These are phyloP conservation scores for Bubalus kerabau DNA, from an alignment of 2,113 vertebrate genomes.

Conservation along the genomic window DNA sequence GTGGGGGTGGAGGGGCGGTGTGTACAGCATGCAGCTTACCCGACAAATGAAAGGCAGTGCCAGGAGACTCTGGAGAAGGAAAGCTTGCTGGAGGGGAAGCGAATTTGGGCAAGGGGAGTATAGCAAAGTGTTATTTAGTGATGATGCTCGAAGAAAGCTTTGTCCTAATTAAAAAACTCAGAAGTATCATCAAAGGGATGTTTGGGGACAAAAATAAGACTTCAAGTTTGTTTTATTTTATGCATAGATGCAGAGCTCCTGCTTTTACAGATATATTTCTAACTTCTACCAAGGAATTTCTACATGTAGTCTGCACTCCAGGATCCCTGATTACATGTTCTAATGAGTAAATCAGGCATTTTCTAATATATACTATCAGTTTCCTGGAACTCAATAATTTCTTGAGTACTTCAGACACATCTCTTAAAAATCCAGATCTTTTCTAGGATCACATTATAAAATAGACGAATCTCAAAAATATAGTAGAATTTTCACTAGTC, in stretches of 20 bases:
- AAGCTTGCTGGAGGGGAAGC: neutral
- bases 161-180: neutral
- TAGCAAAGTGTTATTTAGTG: neutral
- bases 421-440: neutral
- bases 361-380: neutral
- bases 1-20: fast-evolving
- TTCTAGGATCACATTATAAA: neutral
- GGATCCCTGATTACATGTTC: neutral
- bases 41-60: neutral
- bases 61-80: neutral
- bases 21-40: neutral
- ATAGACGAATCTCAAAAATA: neutral
- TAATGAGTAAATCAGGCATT: neutral
- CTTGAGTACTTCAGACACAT: neutral
- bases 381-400: neutral
- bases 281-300: neutral
- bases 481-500: neutral
- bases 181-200: neutral
- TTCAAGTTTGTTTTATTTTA: neutral
- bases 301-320: neutral
- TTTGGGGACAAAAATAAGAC: neutral
- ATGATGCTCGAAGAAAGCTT: neutral
- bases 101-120: neutral
- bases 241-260: neutral
- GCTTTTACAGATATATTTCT: neutral